phyloP scores from a whole-genome alignment of 2,113 vertebrate genomes.

The Empidonax traillii region DNA sequence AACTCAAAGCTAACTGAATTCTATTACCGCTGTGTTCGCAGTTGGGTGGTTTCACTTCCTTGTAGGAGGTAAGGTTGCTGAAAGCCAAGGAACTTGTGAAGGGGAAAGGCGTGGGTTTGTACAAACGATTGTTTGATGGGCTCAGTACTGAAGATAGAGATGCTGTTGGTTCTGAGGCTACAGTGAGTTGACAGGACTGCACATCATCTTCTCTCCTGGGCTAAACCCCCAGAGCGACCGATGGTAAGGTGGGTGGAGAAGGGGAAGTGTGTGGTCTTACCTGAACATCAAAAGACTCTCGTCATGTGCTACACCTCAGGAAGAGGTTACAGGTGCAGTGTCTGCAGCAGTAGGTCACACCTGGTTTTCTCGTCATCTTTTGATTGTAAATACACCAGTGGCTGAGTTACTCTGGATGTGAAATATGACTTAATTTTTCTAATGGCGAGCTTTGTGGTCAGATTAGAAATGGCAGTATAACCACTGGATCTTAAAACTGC shows the following conservation, averaged over 20 bases:
- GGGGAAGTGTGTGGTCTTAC: background rate
- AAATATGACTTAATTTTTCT: background rate
- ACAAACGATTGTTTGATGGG: background rate
- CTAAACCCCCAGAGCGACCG: background rate
- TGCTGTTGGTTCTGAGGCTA: background rate
- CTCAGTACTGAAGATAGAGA: background rate
- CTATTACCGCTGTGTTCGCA: background rate
- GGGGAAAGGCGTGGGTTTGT: background rate
- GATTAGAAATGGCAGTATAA: background rate
- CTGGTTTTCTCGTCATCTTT: background rate
- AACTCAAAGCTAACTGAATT: background rate
- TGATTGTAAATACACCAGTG: background rate
- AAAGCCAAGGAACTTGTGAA: background rate
- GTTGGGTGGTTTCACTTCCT: background rate
- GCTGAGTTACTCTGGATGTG: background rate
- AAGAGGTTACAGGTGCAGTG: background rate
- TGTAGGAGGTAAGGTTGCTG: background rate
- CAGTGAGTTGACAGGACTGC: background rate
- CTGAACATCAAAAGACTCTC: background rate
- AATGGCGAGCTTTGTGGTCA: background rate
- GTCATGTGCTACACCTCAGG: background rate
- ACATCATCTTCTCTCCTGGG: rapidly evolving
- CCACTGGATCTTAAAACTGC: background rate
- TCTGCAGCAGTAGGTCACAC: background rate
- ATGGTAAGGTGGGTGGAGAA: background rate